Evolutionary conservation across 2,113 vertebrate species (phyloP), one percentile per base, ranked within the genome.

Genomic region (Lophochroa leadbeateri): DNA sequence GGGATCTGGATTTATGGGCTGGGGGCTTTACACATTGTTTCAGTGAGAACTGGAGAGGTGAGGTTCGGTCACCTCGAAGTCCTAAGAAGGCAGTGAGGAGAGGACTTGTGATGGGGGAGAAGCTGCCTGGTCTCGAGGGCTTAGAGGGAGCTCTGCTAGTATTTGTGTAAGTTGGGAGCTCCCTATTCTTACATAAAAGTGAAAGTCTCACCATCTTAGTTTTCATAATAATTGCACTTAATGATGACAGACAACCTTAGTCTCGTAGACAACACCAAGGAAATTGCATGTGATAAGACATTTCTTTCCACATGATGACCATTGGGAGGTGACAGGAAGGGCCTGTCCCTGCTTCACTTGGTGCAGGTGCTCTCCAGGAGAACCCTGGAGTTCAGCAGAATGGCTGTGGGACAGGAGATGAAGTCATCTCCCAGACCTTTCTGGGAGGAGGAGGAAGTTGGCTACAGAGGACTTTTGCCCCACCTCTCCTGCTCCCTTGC

Each of bases 331-430:
- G 64, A 13, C 7, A 8, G 39, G 57, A 74, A 65, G 17, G 55
- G 24, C 10, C 53, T 44, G 31, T 14, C 44, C 49, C 31, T 58
- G 49, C 14, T 86, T 60, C 10, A 1, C 28, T 58, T 5, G 4
- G 3, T 13, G 6, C 31, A 17, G 31, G 23, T 17, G 37, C 58
- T 64, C 4, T 82, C 39, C 33, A 50, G 65, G 82, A 86, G 49
- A 72, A 1, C 14, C 5, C 25, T 27, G 3, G 35, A 13, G 43
- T 9, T 20, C 12, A 8, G 25, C 14, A 39, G 50, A 0, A 2
- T 64, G 58, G n/a, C 58, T 44, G 17, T 37, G 0, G 1, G 21
- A 2, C 7, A 13, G 49, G 61, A 72, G 41, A 25, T 0, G 2
- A 7, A 3, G 18, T 68, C 15, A 15, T 11, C 43, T 46, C 11